Conservation (phyloP, 2,797 vertebrate genomes). For the Gymnocypris eckloni region DNA sequence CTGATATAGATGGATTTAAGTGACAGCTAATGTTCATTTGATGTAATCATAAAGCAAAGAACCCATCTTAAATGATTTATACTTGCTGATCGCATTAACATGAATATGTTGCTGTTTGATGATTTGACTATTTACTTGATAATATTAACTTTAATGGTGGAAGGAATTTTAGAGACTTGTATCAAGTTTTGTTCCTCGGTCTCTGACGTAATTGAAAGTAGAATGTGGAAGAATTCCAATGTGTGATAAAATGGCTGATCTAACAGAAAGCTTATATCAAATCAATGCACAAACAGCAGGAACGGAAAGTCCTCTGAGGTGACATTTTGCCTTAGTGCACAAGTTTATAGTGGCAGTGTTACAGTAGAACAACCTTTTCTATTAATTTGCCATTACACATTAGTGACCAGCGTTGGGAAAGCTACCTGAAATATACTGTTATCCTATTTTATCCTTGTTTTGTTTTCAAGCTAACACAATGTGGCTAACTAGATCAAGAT, state of each 20-base stretch:
- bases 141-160: not conserved
- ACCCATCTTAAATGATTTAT: not conserved
- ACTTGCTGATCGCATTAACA: not conserved
- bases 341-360: not conserved
- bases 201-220: conserved; percentile 4
- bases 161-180: not conserved
- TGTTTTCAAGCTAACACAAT: not conserved
- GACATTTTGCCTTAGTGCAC: not conserved
- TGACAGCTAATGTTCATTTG: not conserved
- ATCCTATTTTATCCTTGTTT: not conserved
- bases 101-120: not conserved
- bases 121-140: not conserved
- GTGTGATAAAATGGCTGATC: not conserved
- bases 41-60: not conserved
- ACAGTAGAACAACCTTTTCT: not conserved
- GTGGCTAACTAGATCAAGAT: not conserved
- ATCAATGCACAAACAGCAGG: not conserved
- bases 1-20: not conserved
- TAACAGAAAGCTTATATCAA: not conserved
- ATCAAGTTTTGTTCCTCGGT: not conserved
- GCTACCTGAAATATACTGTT: not conserved
- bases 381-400: not conserved
- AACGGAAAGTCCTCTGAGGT: not conserved
- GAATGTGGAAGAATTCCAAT: conserved; percentile 24
- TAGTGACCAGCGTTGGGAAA: not conserved